Evolutionary conservation across 1,140 invertebrate species (phyloP).

Genomic region (Drosophila pallidifrons): DNA sequence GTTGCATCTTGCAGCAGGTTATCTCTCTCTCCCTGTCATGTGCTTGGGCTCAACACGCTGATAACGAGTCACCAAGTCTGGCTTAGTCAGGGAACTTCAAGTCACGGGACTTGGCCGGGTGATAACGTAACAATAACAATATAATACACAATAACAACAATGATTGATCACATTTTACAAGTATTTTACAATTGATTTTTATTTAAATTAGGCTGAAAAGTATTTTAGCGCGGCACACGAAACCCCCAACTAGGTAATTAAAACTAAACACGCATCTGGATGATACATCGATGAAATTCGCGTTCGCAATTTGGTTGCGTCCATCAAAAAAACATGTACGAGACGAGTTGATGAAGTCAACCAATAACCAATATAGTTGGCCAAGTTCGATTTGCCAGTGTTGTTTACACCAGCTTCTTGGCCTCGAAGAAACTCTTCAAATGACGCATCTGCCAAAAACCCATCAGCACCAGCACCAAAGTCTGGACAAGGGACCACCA

Average conservation of each 20-base stretch:
- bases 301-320: slow-evolving; percentile 40
- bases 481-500: slow-evolving; percentile 99
- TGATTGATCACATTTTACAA: slow-evolving; percentile 12
- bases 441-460: slow-evolving; percentile 99
- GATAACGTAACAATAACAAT: slow-evolving; percentile 22
- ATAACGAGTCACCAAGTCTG: slow-evolving; percentile 55
- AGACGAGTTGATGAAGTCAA: slow-evolving; percentile 27
- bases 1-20: slow-evolving; percentile 58
- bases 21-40: slow-evolving; percentile 48
- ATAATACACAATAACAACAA: slow-evolving; percentile 3
- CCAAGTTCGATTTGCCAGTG: not conserved
- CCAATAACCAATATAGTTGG: slow-evolving; percentile 21
- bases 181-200: slow-evolving; percentile 80
- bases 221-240: slow-evolving; percentile 45
- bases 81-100: slow-evolving; percentile 51
- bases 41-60: slow-evolving; percentile 30
- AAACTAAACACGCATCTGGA: slow-evolving; percentile 63
- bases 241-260: slow-evolving; percentile 58
- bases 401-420: slow-evolving; percentile 97
- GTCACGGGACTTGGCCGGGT: slow-evolving; percentile 64
- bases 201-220: slow-evolving; percentile 78
- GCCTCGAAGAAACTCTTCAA: slow-evolving; percentile 99
- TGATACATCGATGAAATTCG: slow-evolving; percentile 71
- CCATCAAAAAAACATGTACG: slow-evolving; percentile 20
- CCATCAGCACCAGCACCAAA: slow-evolving; percentile 95